These are phyloP conservation scores for Cassiopea andromeda DNA, from an alignment of 30 jellyfish, hydroid and myxozoan genomes.

Conservation along the genomic window DNA sequence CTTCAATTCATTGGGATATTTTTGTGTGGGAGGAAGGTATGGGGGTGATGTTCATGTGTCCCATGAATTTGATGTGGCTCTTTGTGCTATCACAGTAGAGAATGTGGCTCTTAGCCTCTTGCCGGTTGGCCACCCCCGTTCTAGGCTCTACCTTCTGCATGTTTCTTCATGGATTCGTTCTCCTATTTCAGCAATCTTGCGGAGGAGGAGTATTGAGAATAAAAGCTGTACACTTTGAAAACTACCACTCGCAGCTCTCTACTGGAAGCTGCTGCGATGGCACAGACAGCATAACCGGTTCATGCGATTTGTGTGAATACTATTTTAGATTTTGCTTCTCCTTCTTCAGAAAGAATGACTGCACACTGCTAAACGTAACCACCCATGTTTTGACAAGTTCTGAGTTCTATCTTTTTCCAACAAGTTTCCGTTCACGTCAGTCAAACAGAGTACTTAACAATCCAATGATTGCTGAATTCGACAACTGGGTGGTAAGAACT, in stretches of 20 bases:
- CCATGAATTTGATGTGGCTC: too few species aligned
- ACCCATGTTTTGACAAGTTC: not conserved
- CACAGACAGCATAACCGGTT: not conserved
- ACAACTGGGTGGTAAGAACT: not conserved
- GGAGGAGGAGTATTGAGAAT: constrained; percentile 12
- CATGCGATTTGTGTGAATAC: constrained; percentile 24
- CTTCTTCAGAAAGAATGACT: not conserved
- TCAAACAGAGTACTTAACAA: not conserved
- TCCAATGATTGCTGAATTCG: not conserved
- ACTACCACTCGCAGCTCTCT: constrained; percentile 3
- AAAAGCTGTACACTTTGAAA: constrained; percentile 33
- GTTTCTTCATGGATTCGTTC: not conserved
- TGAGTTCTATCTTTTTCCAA: not conserved
- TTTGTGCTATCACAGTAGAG: too few species aligned
- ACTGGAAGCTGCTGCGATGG: constrained; percentile 48
- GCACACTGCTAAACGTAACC: constrained; percentile 10
- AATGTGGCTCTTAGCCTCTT: too few species aligned
- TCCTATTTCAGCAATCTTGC: not conserved
- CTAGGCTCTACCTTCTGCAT: too few species aligned
- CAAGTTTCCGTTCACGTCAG: not conserved
- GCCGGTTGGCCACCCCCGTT: too few species aligned
- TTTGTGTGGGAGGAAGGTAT: too few species aligned
- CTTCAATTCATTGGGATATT: too few species aligned
- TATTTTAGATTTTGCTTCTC: constrained; percentile 28
- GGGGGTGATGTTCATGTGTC: too few species aligned